Evolutionary conservation across 1,140 invertebrate species (phyloP).

Genomic region (Drosophila tani): DNA sequence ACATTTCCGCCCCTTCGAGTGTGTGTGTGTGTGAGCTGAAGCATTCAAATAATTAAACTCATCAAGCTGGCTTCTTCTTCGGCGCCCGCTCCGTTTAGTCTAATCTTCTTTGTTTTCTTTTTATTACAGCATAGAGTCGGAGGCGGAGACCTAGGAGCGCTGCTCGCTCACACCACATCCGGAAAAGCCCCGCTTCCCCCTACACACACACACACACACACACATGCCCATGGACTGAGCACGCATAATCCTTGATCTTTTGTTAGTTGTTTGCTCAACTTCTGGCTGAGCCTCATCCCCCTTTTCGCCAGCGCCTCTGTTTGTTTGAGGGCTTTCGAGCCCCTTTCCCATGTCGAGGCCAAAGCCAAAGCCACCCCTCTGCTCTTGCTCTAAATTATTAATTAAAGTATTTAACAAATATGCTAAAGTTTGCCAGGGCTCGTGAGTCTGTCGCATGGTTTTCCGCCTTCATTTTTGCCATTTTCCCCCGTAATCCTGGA

Average conservation of each 20-base stretch:
- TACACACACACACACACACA: constrained; percentile 7
- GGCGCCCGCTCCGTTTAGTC: constrained; percentile 52
- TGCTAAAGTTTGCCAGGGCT: constrained; percentile 72
- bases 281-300: constrained; percentile 30
- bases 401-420: constrained; percentile 83
- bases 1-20: not conserved
- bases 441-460: constrained; percentile 28
- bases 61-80: constrained; percentile 64
- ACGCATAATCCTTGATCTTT: constrained; percentile 82
- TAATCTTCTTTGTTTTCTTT: constrained; percentile 79
- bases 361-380: not conserved
- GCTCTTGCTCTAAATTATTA: constrained; percentile 72
- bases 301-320: not conserved
- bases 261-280: constrained; percentile 81
- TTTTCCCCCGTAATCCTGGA: constrained; percentile 26
- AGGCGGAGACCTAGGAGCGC: constrained; percentile 41
- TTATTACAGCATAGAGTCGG: constrained; percentile 53
- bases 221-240: constrained; percentile 39
- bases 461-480: constrained; percentile 2
- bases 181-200: constrained; percentile 17
- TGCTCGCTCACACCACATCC: constrained; percentile 24
- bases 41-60: constrained; percentile 83
- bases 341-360: not conserved
- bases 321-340: constrained; percentile 18
- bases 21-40: constrained; percentile 54